Conservation (phyloP, 2,888 invertebrate genomes). For the Drosophila engyochracea region DNA sequence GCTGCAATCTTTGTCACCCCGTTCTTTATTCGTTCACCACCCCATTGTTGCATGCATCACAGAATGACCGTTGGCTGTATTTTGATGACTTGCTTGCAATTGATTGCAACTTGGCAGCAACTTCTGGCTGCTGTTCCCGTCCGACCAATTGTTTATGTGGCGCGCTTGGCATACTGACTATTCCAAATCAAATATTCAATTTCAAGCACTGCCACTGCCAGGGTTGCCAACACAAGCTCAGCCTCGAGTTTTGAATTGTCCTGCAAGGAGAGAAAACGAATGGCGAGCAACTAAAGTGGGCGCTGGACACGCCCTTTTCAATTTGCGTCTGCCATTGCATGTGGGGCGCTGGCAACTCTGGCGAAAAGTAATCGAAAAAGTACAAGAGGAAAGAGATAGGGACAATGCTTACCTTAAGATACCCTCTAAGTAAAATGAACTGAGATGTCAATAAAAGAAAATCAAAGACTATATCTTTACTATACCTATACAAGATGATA, state of each 20-base stretch:
- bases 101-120: slow-evolving; percentile 22
- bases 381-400: neutral
- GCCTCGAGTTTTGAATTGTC: neutral
- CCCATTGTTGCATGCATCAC: neutral
- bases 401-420: neutral
- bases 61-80: slow-evolving; percentile 6
- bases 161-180: slow-evolving; percentile 10
- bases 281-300: neutral
- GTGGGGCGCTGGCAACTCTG: slow-evolving; percentile 39
- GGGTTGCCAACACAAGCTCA: slow-evolving; percentile 11
- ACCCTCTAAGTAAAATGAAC: neutral
- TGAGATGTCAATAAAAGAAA: neutral
- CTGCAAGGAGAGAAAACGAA: neutral
- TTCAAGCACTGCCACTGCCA: slow-evolving; percentile 27
- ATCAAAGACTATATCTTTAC: neutral
- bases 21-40: neutral
- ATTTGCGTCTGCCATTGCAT: slow-evolving; percentile 25
- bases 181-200: slow-evolving; percentile 72
- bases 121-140: slow-evolving; percentile 14
- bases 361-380: slow-evolving; percentile 31
- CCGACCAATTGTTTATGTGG: slow-evolving; percentile 31
- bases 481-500: neutral
- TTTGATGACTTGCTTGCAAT: slow-evolving; percentile 37
- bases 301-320: slow-evolving; percentile 40
- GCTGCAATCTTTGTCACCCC: slow-evolving; percentile 25